These are phyloP conservation scores for Lepetodrilus schrolli DNA, from an alignment of 2,888 invertebrate genomes.

Conservation along the genomic window DNA sequence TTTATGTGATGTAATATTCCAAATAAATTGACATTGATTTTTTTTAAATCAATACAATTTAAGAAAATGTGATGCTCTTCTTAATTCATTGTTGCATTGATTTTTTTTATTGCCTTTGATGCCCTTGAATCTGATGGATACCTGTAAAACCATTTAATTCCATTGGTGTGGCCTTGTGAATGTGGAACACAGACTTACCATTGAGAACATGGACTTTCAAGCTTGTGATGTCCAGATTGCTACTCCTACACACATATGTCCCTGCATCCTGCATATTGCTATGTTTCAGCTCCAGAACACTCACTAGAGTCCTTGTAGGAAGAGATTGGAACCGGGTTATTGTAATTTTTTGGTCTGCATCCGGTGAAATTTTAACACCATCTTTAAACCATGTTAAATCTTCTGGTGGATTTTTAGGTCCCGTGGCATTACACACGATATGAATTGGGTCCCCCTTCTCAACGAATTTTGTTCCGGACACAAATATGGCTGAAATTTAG, in stretches of 20 bases:
- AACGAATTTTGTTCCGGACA: conserved; percentile 59
- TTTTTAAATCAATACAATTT: no score
- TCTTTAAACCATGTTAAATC: conserved; percentile 64
- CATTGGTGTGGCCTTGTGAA: no score
- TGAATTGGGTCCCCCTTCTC: conserved; percentile 57
- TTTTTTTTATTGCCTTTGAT: no score
- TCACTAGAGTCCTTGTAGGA: conserved; percentile 56
- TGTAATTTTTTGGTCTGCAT: conserved; percentile 51
- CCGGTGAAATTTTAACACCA: conserved; percentile 55
- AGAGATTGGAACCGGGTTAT: conserved; percentile 57
- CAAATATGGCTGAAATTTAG: conserved; percentile 51
- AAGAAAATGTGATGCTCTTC: no score
- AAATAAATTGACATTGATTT: no score
- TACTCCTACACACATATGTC: conserved; percentile 59
- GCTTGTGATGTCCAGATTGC: conserved; percentile 53
- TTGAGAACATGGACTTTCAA: conserved; percentile 61
- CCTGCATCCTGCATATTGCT: conserved; percentile 62
- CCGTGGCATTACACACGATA: conserved; percentile 63
- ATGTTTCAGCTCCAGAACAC: conserved; percentile 56
- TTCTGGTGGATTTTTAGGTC: conserved; percentile 55
- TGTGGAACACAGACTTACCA: no score
- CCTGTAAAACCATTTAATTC: no score
- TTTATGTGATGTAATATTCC: no score
- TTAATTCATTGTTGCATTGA: no score
- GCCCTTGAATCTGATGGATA: no score